Percentiles rank a stretch among this genome's conserved stretches.
Conservation (phyloP, 1,140 invertebrate genomes). For the Hirudo medicinalis region DNA sequence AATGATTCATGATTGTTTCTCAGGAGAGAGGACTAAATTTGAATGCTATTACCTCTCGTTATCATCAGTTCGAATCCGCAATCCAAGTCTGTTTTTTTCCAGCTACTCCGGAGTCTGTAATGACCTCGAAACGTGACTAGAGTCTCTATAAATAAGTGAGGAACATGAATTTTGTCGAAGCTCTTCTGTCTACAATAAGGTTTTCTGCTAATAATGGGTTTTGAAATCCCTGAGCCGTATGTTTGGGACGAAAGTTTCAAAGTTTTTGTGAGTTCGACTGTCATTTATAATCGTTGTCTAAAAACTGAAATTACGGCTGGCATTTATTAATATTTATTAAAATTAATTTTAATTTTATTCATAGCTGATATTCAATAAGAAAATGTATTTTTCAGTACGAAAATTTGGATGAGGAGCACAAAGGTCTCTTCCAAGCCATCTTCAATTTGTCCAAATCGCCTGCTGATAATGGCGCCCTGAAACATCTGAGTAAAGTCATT, state of each 20-base stretch:
- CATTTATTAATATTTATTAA: neutral
- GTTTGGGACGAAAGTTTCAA: constrained; percentile 21
- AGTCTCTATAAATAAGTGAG: too few relatives aligned
- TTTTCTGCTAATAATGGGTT: constrained; percentile 5
- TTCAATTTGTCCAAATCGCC: constrained; percentile 17
- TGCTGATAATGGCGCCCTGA: constrained; percentile 4
- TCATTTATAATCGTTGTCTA: neutral
- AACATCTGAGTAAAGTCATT: constrained; percentile 13
- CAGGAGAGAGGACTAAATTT: too few relatives aligned
- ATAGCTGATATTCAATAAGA: neutral
- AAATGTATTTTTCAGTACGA: constrained; percentile 17
- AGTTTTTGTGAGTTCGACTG: constrained; percentile 16
- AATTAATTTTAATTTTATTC: neutral
- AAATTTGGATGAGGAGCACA: constrained; percentile 18
- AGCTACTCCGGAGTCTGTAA: too few relatives aligned
- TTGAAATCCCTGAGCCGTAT: constrained; percentile 18
- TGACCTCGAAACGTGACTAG: too few relatives aligned
- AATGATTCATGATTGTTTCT: too few relatives aligned
- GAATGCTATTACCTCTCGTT: too few relatives aligned
- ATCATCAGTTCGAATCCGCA: too few relatives aligned
- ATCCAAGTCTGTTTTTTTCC: too few relatives aligned
- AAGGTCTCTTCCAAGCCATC: constrained; percentile 17
- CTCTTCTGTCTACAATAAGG: too few relatives aligned
- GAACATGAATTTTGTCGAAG: too few relatives aligned
- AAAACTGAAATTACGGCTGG: too few relatives aligned